Percentiles rank a stretch among this genome's conserved stretches.
phyloP scores from a whole-genome alignment of 1,140 invertebrate species.

The Platyura marginata region DNA sequence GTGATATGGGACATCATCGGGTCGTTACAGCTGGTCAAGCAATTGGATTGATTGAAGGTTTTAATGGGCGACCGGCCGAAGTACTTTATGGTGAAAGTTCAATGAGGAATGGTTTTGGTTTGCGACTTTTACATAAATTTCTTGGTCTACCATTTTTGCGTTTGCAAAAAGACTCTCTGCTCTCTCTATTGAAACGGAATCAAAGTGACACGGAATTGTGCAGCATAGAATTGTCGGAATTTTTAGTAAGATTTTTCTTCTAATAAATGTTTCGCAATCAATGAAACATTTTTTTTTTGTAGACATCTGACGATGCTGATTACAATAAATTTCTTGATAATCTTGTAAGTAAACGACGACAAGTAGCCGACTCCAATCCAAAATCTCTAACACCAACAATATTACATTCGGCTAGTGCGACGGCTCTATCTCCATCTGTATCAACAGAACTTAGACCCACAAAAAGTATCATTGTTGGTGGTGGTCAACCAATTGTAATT shows the following conservation, averaged over 20 bases:
- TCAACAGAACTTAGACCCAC: conserved; percentile 24
- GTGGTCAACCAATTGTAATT: conserved; percentile 10
- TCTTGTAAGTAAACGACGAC: conserved; percentile 47
- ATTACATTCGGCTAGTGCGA: conserved; percentile 21
- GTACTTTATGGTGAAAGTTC: conserved; percentile 82
- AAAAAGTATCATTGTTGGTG: conserved; percentile 27
- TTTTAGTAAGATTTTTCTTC: conserved; percentile 23
- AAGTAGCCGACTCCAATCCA: conserved; percentile 40
- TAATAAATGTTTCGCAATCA: background rate
- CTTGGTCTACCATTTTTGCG: conserved; percentile 91
- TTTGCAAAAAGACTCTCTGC: conserved; percentile 70
- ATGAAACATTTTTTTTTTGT: conserved; percentile 31
- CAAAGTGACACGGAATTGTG: conserved; percentile 63
- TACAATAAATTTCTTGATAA: conserved; percentile 70
- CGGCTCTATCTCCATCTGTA: conserved; percentile 23
- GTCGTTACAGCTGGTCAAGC: conserved; percentile 54
- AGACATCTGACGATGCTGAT: conserved; percentile 77
- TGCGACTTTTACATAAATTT: conserved; percentile 88
- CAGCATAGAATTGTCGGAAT: conserved; percentile 62
- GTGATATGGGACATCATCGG: conserved; percentile 89
- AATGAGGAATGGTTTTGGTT: conserved; percentile 92
- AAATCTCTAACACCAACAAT: conserved; percentile 19
- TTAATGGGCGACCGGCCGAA: conserved; percentile 29
- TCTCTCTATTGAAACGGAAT: conserved; percentile 80
- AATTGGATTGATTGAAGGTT: conserved; percentile 42